phyloP scores from a whole-genome alignment of 2,797 vertebrate species.

The Heliangelus exortis region DNA sequence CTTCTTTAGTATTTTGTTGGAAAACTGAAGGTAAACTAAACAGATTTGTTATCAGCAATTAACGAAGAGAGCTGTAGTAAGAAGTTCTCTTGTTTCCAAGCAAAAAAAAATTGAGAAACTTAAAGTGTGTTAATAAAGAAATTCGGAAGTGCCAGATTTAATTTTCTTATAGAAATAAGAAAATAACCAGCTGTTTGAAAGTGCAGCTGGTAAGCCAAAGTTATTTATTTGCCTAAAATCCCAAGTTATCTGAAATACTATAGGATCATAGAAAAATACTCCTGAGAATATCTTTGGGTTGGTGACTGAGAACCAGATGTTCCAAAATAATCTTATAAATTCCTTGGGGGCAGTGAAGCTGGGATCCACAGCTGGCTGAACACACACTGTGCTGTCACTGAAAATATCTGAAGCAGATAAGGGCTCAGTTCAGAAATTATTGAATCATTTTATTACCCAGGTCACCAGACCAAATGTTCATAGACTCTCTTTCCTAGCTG shows the following conservation, averaged over 20 bases:
- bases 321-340: not conserved
- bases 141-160: not conserved
- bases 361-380: not conserved
- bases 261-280: not conserved
- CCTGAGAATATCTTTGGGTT: not conserved
- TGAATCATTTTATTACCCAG: not conserved
- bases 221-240: not conserved
- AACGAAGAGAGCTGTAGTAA: not conserved
- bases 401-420: not conserved
- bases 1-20: fast-evolving
- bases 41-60: not conserved
- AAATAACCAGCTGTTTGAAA: not conserved
- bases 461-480: not conserved
- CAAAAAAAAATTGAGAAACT: too few relatives aligned
- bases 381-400: not conserved
- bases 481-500: not conserved
- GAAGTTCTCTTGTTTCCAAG: too few relatives aligned
- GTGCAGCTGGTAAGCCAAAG: not conserved
- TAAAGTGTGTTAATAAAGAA: not conserved
- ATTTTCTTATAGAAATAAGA: not conserved
- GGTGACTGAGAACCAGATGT: not conserved
- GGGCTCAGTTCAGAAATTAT: not conserved
- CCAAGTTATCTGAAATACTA: not conserved
- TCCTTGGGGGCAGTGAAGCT: not conserved
- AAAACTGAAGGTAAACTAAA: not conserved